These are phyloP conservation scores for Brachypalpus laphriformis DNA, from an alignment of 2,888 invertebrate species.

Conservation along the genomic window DNA sequence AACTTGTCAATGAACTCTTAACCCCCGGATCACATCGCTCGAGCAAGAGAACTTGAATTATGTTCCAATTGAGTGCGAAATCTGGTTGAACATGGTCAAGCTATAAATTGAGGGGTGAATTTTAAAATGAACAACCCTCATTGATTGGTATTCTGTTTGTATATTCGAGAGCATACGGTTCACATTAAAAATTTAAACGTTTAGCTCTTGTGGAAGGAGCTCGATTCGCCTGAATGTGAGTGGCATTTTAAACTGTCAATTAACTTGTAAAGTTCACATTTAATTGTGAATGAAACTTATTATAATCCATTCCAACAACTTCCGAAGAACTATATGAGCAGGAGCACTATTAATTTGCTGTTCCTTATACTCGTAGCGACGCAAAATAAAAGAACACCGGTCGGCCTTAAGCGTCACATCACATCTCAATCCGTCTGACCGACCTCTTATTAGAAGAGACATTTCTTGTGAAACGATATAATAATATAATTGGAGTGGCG, in stretches of 20 bases:
- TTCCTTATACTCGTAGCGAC: background rate
- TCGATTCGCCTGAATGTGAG: conserved; percentile 14
- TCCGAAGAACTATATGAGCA: background rate
- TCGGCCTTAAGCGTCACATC: conserved; percentile 30
- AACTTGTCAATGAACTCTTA: conserved; percentile 68
- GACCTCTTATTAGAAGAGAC: conserved; percentile 64
- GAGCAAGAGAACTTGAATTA: conserved; percentile 65
- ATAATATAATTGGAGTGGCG: conserved; percentile 69
- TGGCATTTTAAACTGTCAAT: conserved; percentile 44
- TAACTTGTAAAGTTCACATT: conserved; percentile 13
- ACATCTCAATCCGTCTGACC: conserved; percentile 53
- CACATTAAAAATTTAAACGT: conserved; percentile 56
- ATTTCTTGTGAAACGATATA: conserved; percentile 62
- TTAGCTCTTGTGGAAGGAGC: conserved; percentile 24
- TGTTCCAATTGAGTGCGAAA: conserved; percentile 81
- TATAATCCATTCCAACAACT: background rate
- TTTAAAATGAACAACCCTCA: conserved; percentile 61
- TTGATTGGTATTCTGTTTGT: conserved; percentile 29
- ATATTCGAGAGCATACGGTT: background rate
- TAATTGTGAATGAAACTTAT: conserved; percentile 6
- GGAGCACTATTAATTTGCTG: conserved; percentile 7
- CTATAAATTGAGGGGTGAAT: conserved; percentile 66
- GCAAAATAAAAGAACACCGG: conserved; percentile 3
- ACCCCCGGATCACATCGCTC: background rate
- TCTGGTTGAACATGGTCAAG: conserved; percentile 75